Base-by-base conservation (phyloP, 2,113 vertebrate genomes). In the Corythornis madagascariensis region DNA sequence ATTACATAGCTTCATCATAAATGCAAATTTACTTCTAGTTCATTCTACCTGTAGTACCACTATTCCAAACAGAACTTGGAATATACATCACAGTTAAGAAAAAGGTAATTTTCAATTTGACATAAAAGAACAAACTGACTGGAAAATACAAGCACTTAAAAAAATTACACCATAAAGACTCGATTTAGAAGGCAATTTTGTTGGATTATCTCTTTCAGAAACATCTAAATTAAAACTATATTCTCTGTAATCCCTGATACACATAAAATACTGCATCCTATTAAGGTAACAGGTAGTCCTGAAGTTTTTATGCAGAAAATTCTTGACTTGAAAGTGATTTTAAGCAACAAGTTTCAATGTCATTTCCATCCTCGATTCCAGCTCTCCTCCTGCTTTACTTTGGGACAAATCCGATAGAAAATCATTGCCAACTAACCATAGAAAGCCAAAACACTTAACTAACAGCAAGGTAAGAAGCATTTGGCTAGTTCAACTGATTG, bases 71-170 rank as follows among this genome's bases (percentile, higher is more conserved):
- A 92, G 65, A 59, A 83, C 40, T 89, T 60, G 72, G 74, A 93
- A 79, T 90, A 89, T 28, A 90, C 31, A 92, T 61, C 56, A 83
- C 20, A 55, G 42, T 86, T 88, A 72, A 77, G 77, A 69, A 92
- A 63, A 94, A 75, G 24, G 8, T 21, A 35, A 86, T 81, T 95
- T 96, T 86, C 61, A 89, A 86, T 35, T 86, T 89, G 73, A 53
- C 65, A 76, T 72, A 73, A 92, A 92, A 92, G 94, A 96, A 89
- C 94, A 96, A 96, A 96, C 92, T 95, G 92, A 96, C 92, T 96
- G 92, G 95, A 96, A 96, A 96, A 96, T 83, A 73, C 8, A 73
- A 79, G 38, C 16, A 52, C 40, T 87, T 67, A 80, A 82, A 86
- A 80, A 84, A 80, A 7, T 1, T 28, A 53, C 29, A 80, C 20